Base-by-base conservation (phyloP, 2,888 invertebrate genomes). In the Drosophila barbarae region DNA sequence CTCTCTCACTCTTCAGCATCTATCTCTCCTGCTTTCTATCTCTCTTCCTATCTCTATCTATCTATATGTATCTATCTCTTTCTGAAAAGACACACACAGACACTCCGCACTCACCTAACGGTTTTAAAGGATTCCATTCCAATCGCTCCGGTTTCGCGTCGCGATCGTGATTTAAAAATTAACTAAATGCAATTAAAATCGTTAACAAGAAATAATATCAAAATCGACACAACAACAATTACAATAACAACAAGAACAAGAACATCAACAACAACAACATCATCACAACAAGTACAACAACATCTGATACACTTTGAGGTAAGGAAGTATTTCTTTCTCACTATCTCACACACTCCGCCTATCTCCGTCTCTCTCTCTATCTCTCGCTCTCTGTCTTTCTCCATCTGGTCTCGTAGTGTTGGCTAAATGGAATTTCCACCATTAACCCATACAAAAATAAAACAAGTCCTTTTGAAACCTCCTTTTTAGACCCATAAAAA, bases 271-370 rank as follows among this genome's bases (percentile, higher is more conserved):
- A 21, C 36, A 36, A 56, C 32, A 63, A 26, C 26, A 58, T 38
- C 41, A 59, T 44, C 49, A 68, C 49, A 59, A 53, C 47, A 53
- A 53, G 38, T 30, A 68, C 53, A 54, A 67, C 57, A 61, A 65
- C 65, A 65, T 65, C 65, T 34, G 66, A 55, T 52, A 54, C 68
- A 68, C 68, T 28, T 60, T 53, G 69, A 69, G 69, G 68, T 68
- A 69, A 68, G 69, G 69, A 63, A 60, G 69, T 54, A 69, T 68
- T 60, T 68, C 54, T 59, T 50, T 65, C 54, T 69, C 69, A 61
- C 49, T 61, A 47, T 63, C 47, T 42, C 54, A 55, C 61, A 60
- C 60, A 52, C 38, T 61, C 39, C 39, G 69, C 36, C 50, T 52
- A 36, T 39, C 15, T 42, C 36, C 36, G 36, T 34, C 32, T 39